phyloP scores from a whole-genome alignment of 2,113 vertebrate genomes.

The Ascaphus truei region DNA sequence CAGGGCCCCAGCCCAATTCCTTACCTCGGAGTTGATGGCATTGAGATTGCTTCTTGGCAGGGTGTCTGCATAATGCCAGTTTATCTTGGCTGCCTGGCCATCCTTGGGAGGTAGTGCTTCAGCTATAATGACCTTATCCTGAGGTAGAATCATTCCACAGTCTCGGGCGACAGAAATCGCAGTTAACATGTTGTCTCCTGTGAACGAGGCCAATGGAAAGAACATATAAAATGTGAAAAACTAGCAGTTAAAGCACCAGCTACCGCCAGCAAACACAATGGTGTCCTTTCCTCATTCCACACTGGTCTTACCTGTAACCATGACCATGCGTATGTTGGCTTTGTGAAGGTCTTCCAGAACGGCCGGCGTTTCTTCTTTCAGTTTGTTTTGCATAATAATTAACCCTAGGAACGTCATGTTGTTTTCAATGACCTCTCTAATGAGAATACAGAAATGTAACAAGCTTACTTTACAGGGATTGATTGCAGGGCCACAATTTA shows the following conservation, averaged over 20 bases:
- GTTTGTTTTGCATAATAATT: constrained; percentile 97
- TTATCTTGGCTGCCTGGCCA: constrained; percentile 87
- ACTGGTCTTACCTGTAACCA: constrained; percentile 90
- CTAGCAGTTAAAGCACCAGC: too few relatives aligned
- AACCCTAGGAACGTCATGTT: constrained; percentile 95
- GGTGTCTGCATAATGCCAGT: constrained; percentile 91
- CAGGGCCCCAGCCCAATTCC: too few relatives aligned
- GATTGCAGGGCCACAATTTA: too few relatives aligned
- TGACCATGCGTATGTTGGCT: constrained; percentile 92
- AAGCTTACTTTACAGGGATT: too few relatives aligned
- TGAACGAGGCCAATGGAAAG: neutral
- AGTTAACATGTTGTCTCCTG: constrained; percentile 96
- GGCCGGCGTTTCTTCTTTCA: constrained; percentile 85
- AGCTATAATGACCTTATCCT: constrained; percentile 91
- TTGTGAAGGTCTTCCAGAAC: constrained; percentile 84
- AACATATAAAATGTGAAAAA: too few relatives aligned
- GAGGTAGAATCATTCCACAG: constrained; percentile 93
- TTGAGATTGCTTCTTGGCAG: constrained; percentile 62
- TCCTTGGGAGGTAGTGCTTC: constrained; percentile 88
- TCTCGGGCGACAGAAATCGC: constrained; percentile 96
- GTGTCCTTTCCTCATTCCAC: too few relatives aligned
- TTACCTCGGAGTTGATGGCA: constrained; percentile 72
- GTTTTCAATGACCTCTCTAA: constrained; percentile 89
- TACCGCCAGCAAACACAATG: too few relatives aligned
- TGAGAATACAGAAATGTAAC: neutral